Base-by-base conservation (phyloP, 2,113 vertebrate genomes). In the Siphamia tubifer region DNA sequence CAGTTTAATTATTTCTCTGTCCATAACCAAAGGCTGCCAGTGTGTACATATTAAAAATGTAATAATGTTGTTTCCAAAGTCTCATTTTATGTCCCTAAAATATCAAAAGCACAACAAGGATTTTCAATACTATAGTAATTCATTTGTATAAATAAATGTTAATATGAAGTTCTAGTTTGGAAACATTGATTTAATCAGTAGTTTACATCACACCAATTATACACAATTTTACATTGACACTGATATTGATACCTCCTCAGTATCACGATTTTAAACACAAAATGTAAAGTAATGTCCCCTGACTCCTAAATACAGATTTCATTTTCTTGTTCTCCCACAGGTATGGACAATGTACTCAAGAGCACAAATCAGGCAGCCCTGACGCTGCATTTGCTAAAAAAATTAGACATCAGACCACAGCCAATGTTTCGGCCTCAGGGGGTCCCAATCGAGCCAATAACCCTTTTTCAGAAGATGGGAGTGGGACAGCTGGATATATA, bases 391-490 rank as follows among this genome's bases (percentile, higher is more conserved):
- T 86, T 94, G 69, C 81, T 99, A 56, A 92, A 93, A 12, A 94
- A 75, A 66, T 30, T 99, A 79, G 93, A 94, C 19, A 94, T 98
- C 43, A 34, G 2, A 0, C 95, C 96, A 2, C 87, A 93, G 24
- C 92, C 89, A 0, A 82, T 99, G 68, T 90, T 86, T 63, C 90
- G 95, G 0, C 90, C 89, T 0, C 61, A 66, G 0, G 84, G 81
- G n/a, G 74, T 90, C 3, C 81, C 81, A 3, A 83, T 92, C 0
- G 93, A 96, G 67, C 96, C 98, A 12, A 81, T 93, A 0, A 94
- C 95, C 56, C 93, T 99, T 13, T 98, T 99, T 68, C 94, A 98
- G 75, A 99, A 99, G 88, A 95, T 99, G 96, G 98, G 98, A 0
- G 96, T 99, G 6, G 98, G 98, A 1, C 90, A 96, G 13, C 16